Percentiles rank a stretch among this genome's conserved stretches.
phyloP scores from a whole-genome alignment of 2,888 invertebrate species.

The Serripes groenlandicus region DNA sequence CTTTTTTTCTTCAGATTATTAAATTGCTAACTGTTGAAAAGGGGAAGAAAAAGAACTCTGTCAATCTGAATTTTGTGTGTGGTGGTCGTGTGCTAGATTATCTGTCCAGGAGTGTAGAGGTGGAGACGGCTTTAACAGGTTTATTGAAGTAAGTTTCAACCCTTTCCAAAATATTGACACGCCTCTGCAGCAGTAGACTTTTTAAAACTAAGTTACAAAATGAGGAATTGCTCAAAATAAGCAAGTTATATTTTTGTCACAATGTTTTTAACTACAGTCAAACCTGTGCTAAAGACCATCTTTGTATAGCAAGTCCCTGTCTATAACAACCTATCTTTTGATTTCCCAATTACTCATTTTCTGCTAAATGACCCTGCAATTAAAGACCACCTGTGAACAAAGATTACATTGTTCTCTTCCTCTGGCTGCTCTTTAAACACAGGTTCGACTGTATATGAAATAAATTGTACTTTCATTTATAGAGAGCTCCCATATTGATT shows the following conservation, averaged over 20 bases:
- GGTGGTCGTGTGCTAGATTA: constrained; percentile 91
- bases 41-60: constrained; percentile 91
- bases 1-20: constrained; percentile 84
- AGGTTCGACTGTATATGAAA: too few relatives aligned
- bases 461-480: too few relatives aligned
- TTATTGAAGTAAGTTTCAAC: constrained; percentile 90
- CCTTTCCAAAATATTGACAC: neutral
- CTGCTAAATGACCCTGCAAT: too few relatives aligned
- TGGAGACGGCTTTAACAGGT: constrained; percentile 90
- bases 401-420: too few relatives aligned
- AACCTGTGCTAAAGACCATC: too few relatives aligned
- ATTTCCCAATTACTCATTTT: too few relatives aligned
- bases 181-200: neutral
- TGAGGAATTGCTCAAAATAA: neutral
- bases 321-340: too few relatives aligned
- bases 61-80: constrained; percentile 89
- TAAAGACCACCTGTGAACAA: too few relatives aligned
- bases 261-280: neutral
- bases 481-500: too few relatives aligned
- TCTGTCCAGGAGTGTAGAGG: constrained; percentile 89
- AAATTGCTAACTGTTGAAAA: constrained; percentile 91
- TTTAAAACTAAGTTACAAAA: neutral
- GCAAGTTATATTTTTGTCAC: neutral
- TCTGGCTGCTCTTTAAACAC: too few relatives aligned
- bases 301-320: too few relatives aligned